Percentiles rank a stretch among this genome's conserved stretches.
Evolutionary conservation across 2,797 vertebrate genomes (phyloP).

Genomic region (Gouania willdenowi): DNA sequence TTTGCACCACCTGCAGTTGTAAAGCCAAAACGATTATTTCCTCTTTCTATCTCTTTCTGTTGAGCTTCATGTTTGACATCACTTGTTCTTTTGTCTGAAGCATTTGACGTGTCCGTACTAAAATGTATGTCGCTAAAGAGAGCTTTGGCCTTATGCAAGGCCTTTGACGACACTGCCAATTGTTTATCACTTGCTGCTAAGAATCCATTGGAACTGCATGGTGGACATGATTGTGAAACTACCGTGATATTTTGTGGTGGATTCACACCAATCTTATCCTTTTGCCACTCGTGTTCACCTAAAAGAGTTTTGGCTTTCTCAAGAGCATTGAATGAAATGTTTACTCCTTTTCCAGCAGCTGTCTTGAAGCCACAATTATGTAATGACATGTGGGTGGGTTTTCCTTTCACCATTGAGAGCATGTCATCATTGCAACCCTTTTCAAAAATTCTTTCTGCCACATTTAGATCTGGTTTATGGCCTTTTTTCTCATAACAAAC

Average conservation of each 20-base stretch:
- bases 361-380: conserved; percentile 44
- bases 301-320: conserved; percentile 73
- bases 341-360: conserved; percentile 77
- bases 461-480: conserved; percentile 51
- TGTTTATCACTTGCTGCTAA: conserved; percentile 74
- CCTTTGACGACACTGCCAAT: conserved; percentile 70
- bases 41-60: background rate
- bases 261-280: conserved; percentile 1
- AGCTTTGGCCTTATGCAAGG: conserved; percentile 71
- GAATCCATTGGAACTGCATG: conserved; percentile 48
- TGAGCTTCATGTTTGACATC: conserved; percentile 5
- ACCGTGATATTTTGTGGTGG: background rate
- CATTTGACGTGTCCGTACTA: background rate
- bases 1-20: conserved; percentile 31
- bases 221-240: background rate
- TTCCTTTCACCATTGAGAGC: conserved; percentile 24
- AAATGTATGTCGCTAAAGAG: conserved; percentile 68
- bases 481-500: no score
- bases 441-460: conserved; percentile 59
- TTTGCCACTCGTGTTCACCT: conserved; percentile 15
- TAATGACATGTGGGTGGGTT: conserved; percentile 51
- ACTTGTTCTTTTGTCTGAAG: background rate
- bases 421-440: conserved; percentile 40
- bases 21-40: conserved; percentile 22
- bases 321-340: conserved; percentile 74